Base-by-base conservation (phyloP, 1,140 invertebrate genomes). In the Phthorimaea operculella region DNA sequence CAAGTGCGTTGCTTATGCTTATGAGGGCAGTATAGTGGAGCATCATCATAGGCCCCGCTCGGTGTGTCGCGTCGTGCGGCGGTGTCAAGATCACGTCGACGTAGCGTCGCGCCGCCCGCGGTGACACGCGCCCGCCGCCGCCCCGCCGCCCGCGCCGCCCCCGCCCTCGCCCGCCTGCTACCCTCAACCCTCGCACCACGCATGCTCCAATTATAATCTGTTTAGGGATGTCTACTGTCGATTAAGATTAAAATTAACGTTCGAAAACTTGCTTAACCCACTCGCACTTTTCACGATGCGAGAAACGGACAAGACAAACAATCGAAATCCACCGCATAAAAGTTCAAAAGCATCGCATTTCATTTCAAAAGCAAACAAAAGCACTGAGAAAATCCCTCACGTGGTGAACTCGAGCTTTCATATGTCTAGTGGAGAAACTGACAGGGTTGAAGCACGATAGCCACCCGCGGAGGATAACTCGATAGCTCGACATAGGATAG, bases 161-260 rank as follows among this genome's bases (percentile, higher is more conserved):
- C 63, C 60, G 17, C 54, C 33, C 5, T 50, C 51, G 56, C 54
- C 62, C 52, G 57, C 44, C 63, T 63, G 56, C 62, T 59, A 70
- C 73, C 72, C 76, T 72, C 72, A 68, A 70, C 73, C 72, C 69
- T 78, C 72, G 71, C 66, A 82, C 76, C 77, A 83, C 80, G 80
- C 80, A 83, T 83, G 80, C 80, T 84, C 80, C 80, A 82, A 80
- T 84, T 80, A 80, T 82, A 84, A 84, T 84, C 80, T 75, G 71
- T 70, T 73, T 82, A 84, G 81, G 70, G 81, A 84, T 84, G 79
- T 76, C 61, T 70, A 61, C 59, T 74, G 79, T 82, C 81, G 77
- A 81, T 82, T 74, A 72, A 69, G 36, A 58, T 58, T 62, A 47
- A 47, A 15, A 14, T 47, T 47, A 15, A 14, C 7, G 3, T 16